Percentiles rank a stretch among this genome's conserved stretches.
Evolutionary conservation across 2,797 vertebrate species (phyloP).

Genomic region (Graptemys geographica): DNA sequence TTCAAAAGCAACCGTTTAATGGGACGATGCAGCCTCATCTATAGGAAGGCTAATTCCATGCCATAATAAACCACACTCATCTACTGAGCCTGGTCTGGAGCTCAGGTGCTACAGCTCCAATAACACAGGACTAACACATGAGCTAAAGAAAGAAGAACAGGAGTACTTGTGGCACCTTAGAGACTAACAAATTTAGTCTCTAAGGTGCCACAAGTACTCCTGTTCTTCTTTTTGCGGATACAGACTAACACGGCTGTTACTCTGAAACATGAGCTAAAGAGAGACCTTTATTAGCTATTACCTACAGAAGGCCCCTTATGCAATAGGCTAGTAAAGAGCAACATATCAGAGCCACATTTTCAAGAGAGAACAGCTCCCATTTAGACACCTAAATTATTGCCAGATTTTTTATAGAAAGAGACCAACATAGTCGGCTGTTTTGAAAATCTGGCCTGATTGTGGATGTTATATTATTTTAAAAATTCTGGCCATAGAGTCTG

Average conservation of each 20-base stretch:
- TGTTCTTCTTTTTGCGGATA: too few relatives aligned
- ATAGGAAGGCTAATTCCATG: background rate
- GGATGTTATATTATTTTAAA: background rate
- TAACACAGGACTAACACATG: accelerated
- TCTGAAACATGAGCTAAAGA: background rate
- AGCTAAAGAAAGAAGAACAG: background rate
- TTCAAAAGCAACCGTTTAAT: background rate
- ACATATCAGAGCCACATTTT: background rate
- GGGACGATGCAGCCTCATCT: background rate
- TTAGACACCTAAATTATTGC: background rate
- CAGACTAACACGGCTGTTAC: too few relatives aligned
- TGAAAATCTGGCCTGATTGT: background rate
- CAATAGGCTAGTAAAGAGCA: background rate
- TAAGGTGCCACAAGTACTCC: too few relatives aligned
- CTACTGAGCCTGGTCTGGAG: background rate
- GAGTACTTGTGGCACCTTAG: too few relatives aligned
- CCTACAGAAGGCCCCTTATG: background rate
- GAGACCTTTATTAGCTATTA: background rate
- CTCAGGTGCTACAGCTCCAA: accelerated
- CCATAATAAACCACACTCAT: background rate
- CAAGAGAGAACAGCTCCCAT: background rate
- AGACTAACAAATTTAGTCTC: too few relatives aligned
- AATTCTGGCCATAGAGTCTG: background rate
- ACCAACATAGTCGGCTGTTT: background rate
- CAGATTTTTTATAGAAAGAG: background rate